These are phyloP conservation scores for Ctenodactylus gundi DNA, from an alignment of 2,113 vertebrate genomes.

Conservation along the genomic window DNA sequence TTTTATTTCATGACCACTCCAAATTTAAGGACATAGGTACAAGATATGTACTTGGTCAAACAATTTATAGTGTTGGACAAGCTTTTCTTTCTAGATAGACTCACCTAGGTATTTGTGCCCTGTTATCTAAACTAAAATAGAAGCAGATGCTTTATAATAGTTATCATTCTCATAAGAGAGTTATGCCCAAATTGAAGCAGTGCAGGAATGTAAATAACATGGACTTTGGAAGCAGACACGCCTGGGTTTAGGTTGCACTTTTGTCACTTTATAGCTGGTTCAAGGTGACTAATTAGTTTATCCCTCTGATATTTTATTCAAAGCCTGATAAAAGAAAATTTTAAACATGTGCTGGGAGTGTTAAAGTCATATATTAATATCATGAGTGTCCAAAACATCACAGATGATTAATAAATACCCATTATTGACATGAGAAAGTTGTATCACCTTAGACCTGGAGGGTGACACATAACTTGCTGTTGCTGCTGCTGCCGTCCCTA, in stretches of 20 bases:
- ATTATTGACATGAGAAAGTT: background rate
- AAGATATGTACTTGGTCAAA: background rate
- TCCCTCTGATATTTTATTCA: background rate
- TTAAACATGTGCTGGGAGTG: background rate
- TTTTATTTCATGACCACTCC: background rate
- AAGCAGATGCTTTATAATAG: background rate
- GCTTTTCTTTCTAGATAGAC: background rate
- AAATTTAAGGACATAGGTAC: background rate
- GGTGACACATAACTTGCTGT: background rate
- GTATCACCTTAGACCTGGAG: background rate
- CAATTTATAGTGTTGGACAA: background rate
- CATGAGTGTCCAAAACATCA: background rate
- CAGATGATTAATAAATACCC: background rate
- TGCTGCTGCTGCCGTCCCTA: accelerated
- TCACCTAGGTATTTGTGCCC: background rate
- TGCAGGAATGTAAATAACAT: background rate
- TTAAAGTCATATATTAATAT: background rate
- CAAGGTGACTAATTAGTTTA: background rate
- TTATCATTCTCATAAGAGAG: background rate
- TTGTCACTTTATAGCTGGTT: background rate
- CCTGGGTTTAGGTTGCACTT: background rate
- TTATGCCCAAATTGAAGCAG: background rate
- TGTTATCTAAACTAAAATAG: background rate
- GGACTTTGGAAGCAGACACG: background rate
- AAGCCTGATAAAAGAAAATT: background rate